Evolutionary conservation across 1,140 invertebrate species (phyloP).

Genomic region (Diabrotica undecimpunctata): DNA sequence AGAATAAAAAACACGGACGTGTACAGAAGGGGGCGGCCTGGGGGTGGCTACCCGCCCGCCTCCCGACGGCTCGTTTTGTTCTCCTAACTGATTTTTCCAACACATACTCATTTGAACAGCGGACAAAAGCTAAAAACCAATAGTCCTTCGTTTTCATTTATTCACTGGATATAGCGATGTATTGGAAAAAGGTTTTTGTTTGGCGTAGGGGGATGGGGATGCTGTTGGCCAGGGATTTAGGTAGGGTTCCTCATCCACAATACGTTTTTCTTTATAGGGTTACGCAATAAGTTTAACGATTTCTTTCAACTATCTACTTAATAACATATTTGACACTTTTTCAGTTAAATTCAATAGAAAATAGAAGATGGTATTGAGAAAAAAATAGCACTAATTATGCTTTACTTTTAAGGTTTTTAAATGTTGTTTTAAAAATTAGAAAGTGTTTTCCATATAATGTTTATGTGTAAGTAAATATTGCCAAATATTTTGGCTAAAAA

Average conservation of each 20-base stretch:
- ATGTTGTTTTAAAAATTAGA: too few species aligned
- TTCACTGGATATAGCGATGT: conserved; percentile 41
- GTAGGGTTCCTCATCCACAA: conserved; percentile 45
- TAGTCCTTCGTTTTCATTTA: conserved; percentile 48
- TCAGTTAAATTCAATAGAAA: too few species aligned
- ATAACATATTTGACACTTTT: too few species aligned
- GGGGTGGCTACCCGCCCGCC: conserved; percentile 23
- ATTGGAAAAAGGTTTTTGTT: conserved; percentile 47
- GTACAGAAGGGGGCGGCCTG: conserved; percentile 24
- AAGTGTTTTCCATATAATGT: too few species aligned
- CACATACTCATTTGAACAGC: conserved; percentile 44
- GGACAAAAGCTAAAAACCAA: conserved; percentile 48
- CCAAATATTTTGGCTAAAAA: too few species aligned
- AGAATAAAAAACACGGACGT: conserved; percentile 44
- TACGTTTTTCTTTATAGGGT: not conserved
- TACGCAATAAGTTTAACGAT: not conserved
- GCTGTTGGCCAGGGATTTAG: conserved; percentile 60
- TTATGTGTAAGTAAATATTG: too few species aligned
- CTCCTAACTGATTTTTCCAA: conserved; percentile 47
- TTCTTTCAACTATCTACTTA: too few species aligned
- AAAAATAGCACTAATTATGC: too few species aligned
- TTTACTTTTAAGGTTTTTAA: too few species aligned
- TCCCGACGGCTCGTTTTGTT: conserved; percentile 43
- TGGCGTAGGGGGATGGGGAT: conserved; percentile 27
- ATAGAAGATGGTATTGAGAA: too few species aligned